phyloP scores from a whole-genome alignment of 2,888 invertebrate genomes.

The Caenorhabditis plicata region DNA sequence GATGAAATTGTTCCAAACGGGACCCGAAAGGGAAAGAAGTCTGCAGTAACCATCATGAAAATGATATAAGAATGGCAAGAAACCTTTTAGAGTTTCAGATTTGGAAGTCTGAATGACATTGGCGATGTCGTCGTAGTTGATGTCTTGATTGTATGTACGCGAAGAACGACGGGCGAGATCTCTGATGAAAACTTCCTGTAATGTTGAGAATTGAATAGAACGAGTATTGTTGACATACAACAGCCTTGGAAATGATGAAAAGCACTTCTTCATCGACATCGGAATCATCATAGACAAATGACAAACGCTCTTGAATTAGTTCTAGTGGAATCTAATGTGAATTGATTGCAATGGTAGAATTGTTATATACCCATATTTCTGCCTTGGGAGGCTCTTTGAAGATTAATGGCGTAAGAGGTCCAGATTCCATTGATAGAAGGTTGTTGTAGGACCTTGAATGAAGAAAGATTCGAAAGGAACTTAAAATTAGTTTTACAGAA shows the following conservation, averaged over 20 bases:
- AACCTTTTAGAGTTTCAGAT: conserved; percentile 19
- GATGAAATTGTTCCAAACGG: conserved; percentile 1
- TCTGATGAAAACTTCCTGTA: conserved; percentile 24
- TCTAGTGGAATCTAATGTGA: no score
- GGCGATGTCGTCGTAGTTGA: conserved; percentile 17
- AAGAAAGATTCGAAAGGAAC: no score
- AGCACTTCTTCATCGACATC: conserved; percentile 10
- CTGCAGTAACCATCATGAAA: conserved; percentile 3
- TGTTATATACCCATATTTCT: no score
- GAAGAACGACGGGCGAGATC: conserved; percentile 2
- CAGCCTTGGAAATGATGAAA: conserved; percentile 17
- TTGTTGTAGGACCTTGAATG: no score
- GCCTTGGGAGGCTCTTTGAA: no score
- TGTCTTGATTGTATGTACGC: background rate
- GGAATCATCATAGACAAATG: conserved; percentile 5
- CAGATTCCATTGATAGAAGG: no score
- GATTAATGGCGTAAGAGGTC: no score
- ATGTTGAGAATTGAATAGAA: background rate
- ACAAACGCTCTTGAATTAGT: no score
- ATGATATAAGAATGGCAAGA: background rate
- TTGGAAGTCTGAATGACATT: conserved; percentile 10
- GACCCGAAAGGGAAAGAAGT: conserved; percentile 23
- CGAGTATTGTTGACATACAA: conserved; percentile 6
- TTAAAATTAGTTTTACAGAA: no score
- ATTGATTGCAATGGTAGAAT: no score